A percentile compares a stretch with the other conserved stretches of the same genome.
phyloP scores from a whole-genome alignment of 2,113 vertebrate genomes.

The Hystrix brachyura region DNA sequence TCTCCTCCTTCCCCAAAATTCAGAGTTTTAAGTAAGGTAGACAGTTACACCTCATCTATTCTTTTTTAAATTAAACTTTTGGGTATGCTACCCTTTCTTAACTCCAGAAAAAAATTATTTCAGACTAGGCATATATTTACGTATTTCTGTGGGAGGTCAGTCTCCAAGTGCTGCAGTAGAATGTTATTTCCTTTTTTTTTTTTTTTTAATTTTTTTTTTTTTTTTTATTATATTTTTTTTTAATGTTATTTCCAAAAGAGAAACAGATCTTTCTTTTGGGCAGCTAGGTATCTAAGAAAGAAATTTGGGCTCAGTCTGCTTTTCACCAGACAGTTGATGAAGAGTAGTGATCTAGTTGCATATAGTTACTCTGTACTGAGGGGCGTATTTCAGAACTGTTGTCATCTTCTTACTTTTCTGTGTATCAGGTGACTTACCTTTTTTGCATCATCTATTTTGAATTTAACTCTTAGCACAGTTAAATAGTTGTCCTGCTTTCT shows the following conservation, averaged over 20 bases:
- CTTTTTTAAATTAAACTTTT: background rate
- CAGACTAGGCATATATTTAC: background rate
- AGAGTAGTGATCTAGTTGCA: background rate
- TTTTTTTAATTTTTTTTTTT: too few relatives aligned
- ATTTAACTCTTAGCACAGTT: background rate
- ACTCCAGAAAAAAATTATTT: constrained; percentile 8
- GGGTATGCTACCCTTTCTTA: background rate
- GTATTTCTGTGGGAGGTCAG: background rate
- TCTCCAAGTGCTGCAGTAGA: background rate
- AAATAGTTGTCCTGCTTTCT: background rate
- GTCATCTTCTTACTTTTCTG: background rate
- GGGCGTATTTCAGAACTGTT: background rate
- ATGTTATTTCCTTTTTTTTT: background rate
- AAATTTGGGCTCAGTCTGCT: background rate
- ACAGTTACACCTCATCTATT: background rate
- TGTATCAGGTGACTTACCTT: background rate
- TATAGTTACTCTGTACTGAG: background rate
- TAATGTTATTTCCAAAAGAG: background rate
- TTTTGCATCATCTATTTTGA: background rate
- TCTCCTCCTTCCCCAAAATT: background rate
- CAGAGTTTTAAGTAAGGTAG: background rate
- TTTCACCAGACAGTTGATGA: background rate
- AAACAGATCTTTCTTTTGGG: background rate
- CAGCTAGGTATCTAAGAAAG: background rate
- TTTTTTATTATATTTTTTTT: too few relatives aligned